A percentile compares a stretch with the other conserved stretches of the same genome.
Evolutionary conservation across 2,888 invertebrate species (phyloP).

Genomic region (Nasonovia ribisnigri): DNA sequence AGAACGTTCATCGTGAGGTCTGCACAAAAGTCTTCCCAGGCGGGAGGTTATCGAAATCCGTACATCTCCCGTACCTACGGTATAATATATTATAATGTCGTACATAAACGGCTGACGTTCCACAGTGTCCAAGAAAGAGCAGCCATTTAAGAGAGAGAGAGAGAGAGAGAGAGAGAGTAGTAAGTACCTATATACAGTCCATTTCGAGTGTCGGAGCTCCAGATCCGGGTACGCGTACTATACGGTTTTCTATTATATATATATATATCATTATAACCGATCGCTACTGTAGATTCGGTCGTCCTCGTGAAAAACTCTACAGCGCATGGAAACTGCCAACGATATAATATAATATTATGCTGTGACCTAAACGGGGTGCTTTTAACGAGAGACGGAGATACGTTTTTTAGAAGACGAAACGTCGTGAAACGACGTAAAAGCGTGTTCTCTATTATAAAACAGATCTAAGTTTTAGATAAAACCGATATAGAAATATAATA

Average conservation of each 20-base stretch:
- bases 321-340: background rate
- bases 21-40: background rate
- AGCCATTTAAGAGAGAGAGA: background rate
- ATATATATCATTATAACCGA: background rate
- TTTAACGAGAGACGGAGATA: slow-evolving; percentile 9
- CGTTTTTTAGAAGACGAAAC: slow-evolving; percentile 6
- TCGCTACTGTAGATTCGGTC: slow-evolving; percentile 9
- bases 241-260: background rate
- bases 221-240: background rate
- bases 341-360: background rate
- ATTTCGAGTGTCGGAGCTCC: slow-evolving; percentile 12
- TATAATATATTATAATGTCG: slow-evolving; percentile 15
- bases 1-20: slow-evolving; percentile 10
- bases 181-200: background rate
- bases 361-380: background rate
- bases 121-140: background rate
- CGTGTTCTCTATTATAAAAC: background rate
- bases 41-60: slow-evolving; percentile 43
- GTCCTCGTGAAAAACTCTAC: background rate
- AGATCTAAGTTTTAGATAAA: background rate
- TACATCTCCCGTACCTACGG: background rate
- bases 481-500: background rate
- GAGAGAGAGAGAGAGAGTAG: background rate
- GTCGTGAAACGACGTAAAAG: background rate
- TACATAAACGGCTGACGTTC: background rate